Conservation (phyloP, 2,113 vertebrate species). For the Heterotilapia buettikoferi region DNA sequence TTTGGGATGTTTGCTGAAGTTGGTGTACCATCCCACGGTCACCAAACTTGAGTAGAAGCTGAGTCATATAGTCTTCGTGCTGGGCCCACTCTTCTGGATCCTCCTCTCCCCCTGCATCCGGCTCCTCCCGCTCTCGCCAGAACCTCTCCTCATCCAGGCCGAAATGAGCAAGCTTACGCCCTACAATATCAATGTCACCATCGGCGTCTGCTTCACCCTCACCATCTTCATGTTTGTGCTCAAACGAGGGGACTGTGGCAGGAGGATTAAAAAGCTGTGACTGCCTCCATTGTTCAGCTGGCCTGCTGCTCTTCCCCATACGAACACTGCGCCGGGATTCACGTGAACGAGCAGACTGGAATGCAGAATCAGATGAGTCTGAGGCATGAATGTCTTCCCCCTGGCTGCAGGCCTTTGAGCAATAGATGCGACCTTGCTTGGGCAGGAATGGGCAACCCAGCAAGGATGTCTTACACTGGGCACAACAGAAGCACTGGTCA, state of each 20-base stretch:
- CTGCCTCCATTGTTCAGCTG: slow-evolving; percentile 84
- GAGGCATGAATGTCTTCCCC: slow-evolving; percentile 88
- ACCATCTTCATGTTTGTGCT: slow-evolving; percentile 63
- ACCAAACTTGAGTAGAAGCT: slow-evolving; percentile 91
- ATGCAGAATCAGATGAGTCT: slow-evolving; percentile 90
- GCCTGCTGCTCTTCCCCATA: slow-evolving; percentile 89
- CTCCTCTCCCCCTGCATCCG: slow-evolving; percentile 77
- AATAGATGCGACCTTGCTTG: slow-evolving; percentile 91
- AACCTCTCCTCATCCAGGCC: slow-evolving; percentile 81
- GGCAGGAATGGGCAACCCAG: slow-evolving; percentile 94
- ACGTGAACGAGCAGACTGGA: slow-evolving; percentile 88
- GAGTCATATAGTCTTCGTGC: slow-evolving; percentile 97
- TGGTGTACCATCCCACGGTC: slow-evolving; percentile 86
- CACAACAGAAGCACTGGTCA: slow-evolving; percentile 90
- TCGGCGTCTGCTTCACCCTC: slow-evolving; percentile 21
- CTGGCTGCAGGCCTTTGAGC: slow-evolving; percentile 91
- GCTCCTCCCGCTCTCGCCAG: slow-evolving; percentile 85
- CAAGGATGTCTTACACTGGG: slow-evolving; percentile 88
- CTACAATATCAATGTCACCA: slow-evolving; percentile 78
- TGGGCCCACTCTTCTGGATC: slow-evolving; percentile 94
- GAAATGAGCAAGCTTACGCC: slow-evolving; percentile 81
- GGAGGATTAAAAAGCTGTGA: slow-evolving; percentile 74
- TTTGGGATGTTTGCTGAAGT: slow-evolving; percentile 50
- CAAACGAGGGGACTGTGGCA: slow-evolving; percentile 44
- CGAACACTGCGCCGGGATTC: slow-evolving; percentile 86